A percentile compares a stretch with the other conserved stretches of the same genome.
Evolutionary conservation across 2,888 invertebrate genomes (phyloP).

Genomic region (Chloromyia formosa): DNA sequence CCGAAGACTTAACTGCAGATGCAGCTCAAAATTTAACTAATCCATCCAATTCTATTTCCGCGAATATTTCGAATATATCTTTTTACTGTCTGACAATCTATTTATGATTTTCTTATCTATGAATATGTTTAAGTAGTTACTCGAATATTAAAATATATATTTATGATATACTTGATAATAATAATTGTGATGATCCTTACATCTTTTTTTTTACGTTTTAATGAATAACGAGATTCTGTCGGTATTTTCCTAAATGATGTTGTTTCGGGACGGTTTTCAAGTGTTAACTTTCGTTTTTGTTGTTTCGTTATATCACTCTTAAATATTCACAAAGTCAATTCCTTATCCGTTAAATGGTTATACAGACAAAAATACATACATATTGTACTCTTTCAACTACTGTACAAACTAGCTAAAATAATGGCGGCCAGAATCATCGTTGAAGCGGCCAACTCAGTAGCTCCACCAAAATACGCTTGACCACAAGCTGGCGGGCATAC

Average conservation of each 20-base stretch:
- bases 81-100: too few relatives aligned
- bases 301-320: too few relatives aligned
- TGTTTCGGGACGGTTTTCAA: slow-evolving; percentile 25
- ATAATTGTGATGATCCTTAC: not conserved
- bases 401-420: slow-evolving; percentile 64
- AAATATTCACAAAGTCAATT: slow-evolving; percentile 17
- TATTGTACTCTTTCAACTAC: slow-evolving; percentile 48
- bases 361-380: not conserved
- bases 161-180: too few relatives aligned
- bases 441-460: slow-evolving; percentile 57
- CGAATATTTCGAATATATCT: slow-evolving; percentile 7
- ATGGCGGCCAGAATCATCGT: slow-evolving; percentile 67
- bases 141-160: too few relatives aligned
- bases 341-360: not conserved
- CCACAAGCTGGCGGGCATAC: slow-evolving; percentile 92
- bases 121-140: too few relatives aligned
- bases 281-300: slow-evolving; percentile 17
- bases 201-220: not conserved
- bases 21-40: too few relatives aligned
- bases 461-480: slow-evolving; percentile 60
- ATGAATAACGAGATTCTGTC: slow-evolving; percentile 8
- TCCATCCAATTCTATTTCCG: too few relatives aligned
- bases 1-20: too few relatives aligned
- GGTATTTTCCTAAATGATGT: slow-evolving; percentile 6
- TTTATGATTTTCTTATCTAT: too few relatives aligned